Evolutionary conservation across 2,797 vertebrate genomes (phyloP).

Genomic region (Chelmon rostratus): DNA sequence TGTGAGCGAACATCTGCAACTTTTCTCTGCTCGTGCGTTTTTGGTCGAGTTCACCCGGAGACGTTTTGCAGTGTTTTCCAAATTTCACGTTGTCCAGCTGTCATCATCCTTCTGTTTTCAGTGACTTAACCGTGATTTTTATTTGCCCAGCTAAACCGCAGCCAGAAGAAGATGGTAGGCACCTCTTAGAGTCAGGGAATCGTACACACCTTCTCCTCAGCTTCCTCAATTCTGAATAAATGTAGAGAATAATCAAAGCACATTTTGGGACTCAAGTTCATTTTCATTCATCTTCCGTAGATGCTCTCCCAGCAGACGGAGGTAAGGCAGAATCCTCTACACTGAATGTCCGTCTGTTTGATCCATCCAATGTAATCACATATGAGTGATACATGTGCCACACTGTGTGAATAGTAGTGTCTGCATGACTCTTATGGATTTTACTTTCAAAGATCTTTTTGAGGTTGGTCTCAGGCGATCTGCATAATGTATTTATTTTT

Average conservation of each 20-base stretch:
- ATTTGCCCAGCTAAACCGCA: not conserved
- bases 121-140: not conserved
- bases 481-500: constrained; percentile 25
- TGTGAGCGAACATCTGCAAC: constrained; percentile 26
- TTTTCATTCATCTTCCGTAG: constrained; percentile 64
- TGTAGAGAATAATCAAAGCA: constrained; percentile 2
- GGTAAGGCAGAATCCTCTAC: constrained; percentile 69
- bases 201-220: constrained; percentile 23
- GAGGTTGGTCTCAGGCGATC: constrained; percentile 21
- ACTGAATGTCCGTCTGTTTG: constrained; percentile 24
- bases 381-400: constrained; percentile 68
- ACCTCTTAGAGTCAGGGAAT: constrained; percentile 23
- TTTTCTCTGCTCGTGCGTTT: not conserved
- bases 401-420: constrained; percentile 52
- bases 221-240: not conserved
- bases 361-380: constrained; percentile 69
- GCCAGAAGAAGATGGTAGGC: constrained; percentile 34
- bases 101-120: not conserved
- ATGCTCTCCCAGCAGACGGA: constrained; percentile 65
- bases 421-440: constrained; percentile 47
- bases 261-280: constrained; percentile 26
- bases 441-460: not conserved
- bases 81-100: not conserved
- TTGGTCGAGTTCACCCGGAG: not conserved
- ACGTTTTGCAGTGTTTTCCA: not conserved